Conservation (phyloP, 2,113 vertebrate species). For the Empidonax alnorum region DNA sequence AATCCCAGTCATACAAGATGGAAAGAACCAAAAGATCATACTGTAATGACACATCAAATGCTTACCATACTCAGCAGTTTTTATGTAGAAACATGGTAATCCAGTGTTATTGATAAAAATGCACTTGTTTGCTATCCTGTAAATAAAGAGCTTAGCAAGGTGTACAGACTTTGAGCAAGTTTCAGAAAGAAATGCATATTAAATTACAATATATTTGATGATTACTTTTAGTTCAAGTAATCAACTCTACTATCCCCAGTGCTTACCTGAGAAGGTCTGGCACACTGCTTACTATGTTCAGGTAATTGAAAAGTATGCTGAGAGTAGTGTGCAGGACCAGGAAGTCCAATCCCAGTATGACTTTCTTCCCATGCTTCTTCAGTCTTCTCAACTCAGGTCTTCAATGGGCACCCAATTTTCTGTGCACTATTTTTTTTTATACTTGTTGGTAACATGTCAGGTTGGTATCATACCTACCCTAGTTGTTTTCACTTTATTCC, state of each 20-base stretch:
- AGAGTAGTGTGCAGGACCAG: background rate
- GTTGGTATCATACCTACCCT: constrained; percentile 81
- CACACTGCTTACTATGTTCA: constrained; percentile 10
- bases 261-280: constrained; percentile 49
- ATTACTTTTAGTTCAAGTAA: background rate
- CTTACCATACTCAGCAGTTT: background rate
- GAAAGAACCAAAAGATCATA: background rate
- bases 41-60: background rate
- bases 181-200: background rate
- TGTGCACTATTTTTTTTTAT: background rate
- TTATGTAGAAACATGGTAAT: background rate
- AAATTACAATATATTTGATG: background rate
- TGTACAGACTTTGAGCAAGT: background rate
- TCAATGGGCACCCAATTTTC: background rate
- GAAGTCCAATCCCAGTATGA: background rate
- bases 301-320: background rate
- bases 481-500: constrained; percentile 98
- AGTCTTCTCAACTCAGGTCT: background rate
- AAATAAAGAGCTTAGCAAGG: background rate
- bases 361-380: background rate
- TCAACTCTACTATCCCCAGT: background rate
- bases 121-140: background rate
- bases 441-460: constrained; percentile 16
- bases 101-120: background rate
- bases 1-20: background rate